These are phyloP conservation scores for Tolmerus cingulatus DNA, from an alignment of 2,888 invertebrate species.

Conservation along the genomic window DNA sequence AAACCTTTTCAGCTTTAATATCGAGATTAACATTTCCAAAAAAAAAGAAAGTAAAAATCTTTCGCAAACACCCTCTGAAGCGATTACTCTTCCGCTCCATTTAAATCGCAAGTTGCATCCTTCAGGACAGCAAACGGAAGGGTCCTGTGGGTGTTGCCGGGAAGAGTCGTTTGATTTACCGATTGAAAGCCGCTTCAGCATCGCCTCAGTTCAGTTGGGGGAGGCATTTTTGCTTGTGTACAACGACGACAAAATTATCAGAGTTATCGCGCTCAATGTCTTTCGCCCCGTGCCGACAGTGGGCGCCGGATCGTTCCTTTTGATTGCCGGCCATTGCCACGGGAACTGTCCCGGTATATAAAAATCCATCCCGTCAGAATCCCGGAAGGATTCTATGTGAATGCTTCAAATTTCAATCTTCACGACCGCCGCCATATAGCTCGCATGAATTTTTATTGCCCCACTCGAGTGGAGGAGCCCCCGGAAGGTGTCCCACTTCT, in stretches of 20 bases:
- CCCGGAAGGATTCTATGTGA: background rate
- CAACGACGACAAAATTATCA: background rate
- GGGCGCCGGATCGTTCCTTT: background rate
- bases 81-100: background rate
- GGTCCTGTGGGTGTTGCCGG: background rate
- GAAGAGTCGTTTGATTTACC: background rate
- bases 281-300: background rate
- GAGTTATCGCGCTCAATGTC: background rate
- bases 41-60: background rate
- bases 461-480: background rate
- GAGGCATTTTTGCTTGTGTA: background rate
- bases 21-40: background rate
- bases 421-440: background rate
- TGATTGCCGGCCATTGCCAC: background rate
- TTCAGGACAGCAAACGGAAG: background rate
- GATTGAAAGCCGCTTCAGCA: background rate
- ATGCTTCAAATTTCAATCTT: conserved; percentile 8
- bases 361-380: background rate
- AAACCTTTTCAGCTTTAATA: background rate
- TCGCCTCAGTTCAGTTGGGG: background rate
- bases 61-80: background rate
- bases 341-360: background rate
- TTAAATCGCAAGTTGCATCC: background rate
- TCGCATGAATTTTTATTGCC: conserved; percentile 5
- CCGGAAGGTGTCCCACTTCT: background rate